Evolutionary conservation across 2,888 invertebrate species (phyloP), one percentile per base, ranked within the genome.

Genomic region (Sarcophaga rosellei): DNA sequence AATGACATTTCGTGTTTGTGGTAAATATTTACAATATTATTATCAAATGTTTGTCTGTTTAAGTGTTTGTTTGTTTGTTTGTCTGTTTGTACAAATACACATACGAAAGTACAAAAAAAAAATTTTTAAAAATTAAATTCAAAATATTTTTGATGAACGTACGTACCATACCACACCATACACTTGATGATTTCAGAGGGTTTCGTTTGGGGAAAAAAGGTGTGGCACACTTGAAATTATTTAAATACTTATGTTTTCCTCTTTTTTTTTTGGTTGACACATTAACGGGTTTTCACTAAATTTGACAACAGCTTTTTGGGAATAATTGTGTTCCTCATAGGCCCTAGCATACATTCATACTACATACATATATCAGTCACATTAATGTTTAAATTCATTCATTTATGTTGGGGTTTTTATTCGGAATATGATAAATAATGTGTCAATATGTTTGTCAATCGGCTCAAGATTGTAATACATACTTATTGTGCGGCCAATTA

Each of bases 1-100:
- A 81, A 63, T 80, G 76, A 78, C 66, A 84, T 86, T 74, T 81
- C 74, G 74, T 86, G 78, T 78, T 75, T 81, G 81, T 47, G 78
- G 65, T 78, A 65, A 81, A 75, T 84, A 86, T 86, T 84, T 80
- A 74, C 45, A 59, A 62, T 44, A 69, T 23, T 25, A 45, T 53
- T 77, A n/a, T n/a, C 11, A 61, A 70, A 70, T 73, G 25, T 69
- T 45, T 73, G 20, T 45, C 68, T 73, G 47, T 53, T 15, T 63
- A n/a, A 25, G 4, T 61, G 21, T 61, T 61, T 35, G 35, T 35
- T 35, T 73, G 20, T 45, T 69, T 73, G 47, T 53, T 15, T 63
- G 23, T 59, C 2, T 20, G 20, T 59, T 59, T 35, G 2, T 35
- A 21, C 21, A 47, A 2, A 47, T 15, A 47, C 15, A 15, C 15